phyloP scores from a whole-genome alignment of 2,888 invertebrate genomes.

The Coremacera marginata region DNA sequence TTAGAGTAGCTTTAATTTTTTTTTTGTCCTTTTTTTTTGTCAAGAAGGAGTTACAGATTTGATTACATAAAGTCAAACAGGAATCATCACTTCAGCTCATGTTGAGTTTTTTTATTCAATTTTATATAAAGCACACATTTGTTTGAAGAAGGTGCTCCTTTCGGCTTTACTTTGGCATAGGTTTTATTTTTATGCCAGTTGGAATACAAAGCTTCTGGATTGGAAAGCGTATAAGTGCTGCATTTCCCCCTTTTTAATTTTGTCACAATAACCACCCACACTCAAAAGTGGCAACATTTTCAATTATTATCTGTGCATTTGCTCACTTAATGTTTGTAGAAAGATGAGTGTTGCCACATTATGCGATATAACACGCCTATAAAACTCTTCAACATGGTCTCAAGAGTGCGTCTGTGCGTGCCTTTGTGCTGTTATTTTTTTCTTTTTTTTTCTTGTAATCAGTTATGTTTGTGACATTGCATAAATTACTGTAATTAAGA shows the following conservation, averaged over 20 bases:
- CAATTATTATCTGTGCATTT: background rate
- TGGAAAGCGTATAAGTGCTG: background rate
- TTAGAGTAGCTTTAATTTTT: background rate
- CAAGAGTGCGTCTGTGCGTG: conserved; percentile 16
- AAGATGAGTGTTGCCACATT: conserved; percentile 27
- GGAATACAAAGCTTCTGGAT: background rate
- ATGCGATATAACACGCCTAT: conserved; percentile 22
- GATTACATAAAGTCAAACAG: too few relatives aligned
- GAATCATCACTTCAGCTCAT: too few relatives aligned
- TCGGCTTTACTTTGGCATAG: background rate
- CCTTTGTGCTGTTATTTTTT: background rate
- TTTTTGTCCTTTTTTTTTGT: background rate
- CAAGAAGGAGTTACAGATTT: too few relatives aligned
- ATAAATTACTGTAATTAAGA: conserved; percentile 5
- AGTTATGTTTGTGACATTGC: conserved; percentile 12
- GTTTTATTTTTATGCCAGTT: background rate
- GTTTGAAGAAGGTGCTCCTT: too few relatives aligned
- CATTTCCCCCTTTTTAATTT: background rate
- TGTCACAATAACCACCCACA: background rate
- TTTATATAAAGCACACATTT: too few relatives aligned
- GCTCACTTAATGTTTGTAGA: conserved; percentile 9
- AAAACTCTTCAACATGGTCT: conserved; percentile 23
- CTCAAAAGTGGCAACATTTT: background rate
- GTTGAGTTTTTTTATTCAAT: too few relatives aligned
- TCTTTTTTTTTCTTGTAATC: background rate